Conservation (phyloP, 1,140 invertebrate genomes). For the Cotesia glomerata region DNA sequence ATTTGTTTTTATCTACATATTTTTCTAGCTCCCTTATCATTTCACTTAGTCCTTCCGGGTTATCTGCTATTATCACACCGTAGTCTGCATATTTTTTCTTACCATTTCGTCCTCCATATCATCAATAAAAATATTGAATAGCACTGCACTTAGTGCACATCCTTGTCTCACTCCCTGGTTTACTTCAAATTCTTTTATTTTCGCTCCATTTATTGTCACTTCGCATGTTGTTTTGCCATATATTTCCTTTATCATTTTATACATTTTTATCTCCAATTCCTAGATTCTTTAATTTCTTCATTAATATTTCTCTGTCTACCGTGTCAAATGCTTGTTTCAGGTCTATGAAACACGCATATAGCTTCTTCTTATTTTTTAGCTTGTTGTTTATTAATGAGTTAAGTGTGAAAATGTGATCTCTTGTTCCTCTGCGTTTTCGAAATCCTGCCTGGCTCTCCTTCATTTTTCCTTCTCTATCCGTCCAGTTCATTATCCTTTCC, state of each 20-base stretch:
- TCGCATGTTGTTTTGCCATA: neutral
- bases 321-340: too few species aligned
- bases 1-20: too few species aligned
- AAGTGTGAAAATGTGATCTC: slow-evolving; percentile 24
- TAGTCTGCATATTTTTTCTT: slow-evolving; percentile 3
- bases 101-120: neutral
- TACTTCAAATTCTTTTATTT: neutral
- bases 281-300: too few species aligned
- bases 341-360: too few species aligned
- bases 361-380: neutral
- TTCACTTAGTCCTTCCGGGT: neutral
- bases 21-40: neutral
- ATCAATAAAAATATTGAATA: neutral
- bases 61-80: neutral
- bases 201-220: neutral
- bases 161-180: neutral
- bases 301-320: too few species aligned
- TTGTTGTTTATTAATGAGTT: neutral
- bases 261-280: neutral
- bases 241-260: neutral
- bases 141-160: neutral
- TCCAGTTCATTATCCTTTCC: neutral
- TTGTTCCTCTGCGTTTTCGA: neutral
- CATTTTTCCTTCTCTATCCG: neutral
- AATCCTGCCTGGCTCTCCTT: slow-evolving; percentile 8